Evolutionary conservation across 2,888 invertebrate genomes (phyloP), one percentile per base, ranked within the genome.

Genomic region (Gortyna flavago): DNA sequence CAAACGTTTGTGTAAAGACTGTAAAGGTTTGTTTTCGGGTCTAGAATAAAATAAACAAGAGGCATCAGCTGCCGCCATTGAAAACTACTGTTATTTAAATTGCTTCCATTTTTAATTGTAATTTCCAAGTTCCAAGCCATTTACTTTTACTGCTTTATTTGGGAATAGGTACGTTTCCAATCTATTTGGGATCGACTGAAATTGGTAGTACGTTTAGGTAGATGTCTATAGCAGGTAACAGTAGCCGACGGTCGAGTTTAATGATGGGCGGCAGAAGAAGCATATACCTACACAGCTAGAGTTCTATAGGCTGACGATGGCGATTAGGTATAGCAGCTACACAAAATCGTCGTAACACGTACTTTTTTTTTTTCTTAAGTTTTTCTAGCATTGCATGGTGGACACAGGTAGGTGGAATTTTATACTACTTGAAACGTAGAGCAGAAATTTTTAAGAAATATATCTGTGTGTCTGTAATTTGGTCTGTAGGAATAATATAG

Each of bases 111-210:
- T 77, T 70, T 29, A 25, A 80, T 80, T 54, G 13, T 29, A 57
- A 80, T 74, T 80, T 79, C 57, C 57, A 65, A 57, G n/a, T 81
- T 79, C 57, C 48, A 65, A 65, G 38, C 32, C n/a, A 51, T 65
- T 72, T 16, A 25, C 41, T 70, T 70, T 48, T 32, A 64, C 57
- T 72, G n/a, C n/a, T 80, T 80, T 73, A 65, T 78, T 73, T 80
- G 38, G 5, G 48, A 38, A 21, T n/a, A 25, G 38, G 18, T 72
- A 35, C 32, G n/a, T 21, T 61, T 41, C 48, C 54, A 72, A 80
- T 80, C 21, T 64, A 41, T 16, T 21, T 29, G 25, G 38, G 21
- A 72, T 18, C 13, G 16, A 16, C 7, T 41, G 11, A n/a, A 80
- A 78, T 67, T 32, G n/a, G 25, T 13, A 25, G 9, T 16, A 44